Evolutionary conservation across 2,113 vertebrate species (phyloP).

Genomic region (Propithecus coquereli): DNA sequence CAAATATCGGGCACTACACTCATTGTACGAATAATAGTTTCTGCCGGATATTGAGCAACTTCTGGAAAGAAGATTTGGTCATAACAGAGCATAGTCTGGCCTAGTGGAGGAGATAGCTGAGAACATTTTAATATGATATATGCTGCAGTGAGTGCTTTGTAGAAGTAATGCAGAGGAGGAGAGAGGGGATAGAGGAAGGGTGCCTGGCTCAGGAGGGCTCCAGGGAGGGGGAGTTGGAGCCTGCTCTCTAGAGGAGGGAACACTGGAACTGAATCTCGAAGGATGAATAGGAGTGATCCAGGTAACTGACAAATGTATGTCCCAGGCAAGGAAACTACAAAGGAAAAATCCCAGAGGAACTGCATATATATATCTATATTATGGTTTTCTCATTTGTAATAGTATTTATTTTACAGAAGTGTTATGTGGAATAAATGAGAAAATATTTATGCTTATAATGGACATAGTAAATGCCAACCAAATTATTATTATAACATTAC

Average conservation of each 20-base stretch:
- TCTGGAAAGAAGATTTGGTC: background rate
- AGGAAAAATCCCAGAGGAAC: background rate
- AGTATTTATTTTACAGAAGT: background rate
- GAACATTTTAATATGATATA: background rate
- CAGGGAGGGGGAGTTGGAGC: background rate
- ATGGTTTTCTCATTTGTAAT: background rate
- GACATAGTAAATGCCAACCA: background rate
- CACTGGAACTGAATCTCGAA: background rate
- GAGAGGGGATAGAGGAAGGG: background rate
- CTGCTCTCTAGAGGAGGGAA: background rate
- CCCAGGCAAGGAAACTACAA: background rate
- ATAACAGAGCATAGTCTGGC: background rate
- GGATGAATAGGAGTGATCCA: background rate
- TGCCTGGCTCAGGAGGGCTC: background rate
- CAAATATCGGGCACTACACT: background rate
- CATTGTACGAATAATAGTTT: background rate
- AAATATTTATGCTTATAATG: background rate
- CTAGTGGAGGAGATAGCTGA: background rate
- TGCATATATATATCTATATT: background rate
- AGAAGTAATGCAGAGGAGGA: background rate
- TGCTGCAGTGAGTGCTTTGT: background rate
- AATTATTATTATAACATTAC: background rate
- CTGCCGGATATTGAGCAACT: background rate
- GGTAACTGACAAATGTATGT: background rate
- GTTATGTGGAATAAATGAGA: background rate